Evolutionary conservation across 35 echinoderm and acorn worm species (phyloP), one percentile per base, ranked within the genome.

Genomic region (Eucidaris tribuloides): DNA sequence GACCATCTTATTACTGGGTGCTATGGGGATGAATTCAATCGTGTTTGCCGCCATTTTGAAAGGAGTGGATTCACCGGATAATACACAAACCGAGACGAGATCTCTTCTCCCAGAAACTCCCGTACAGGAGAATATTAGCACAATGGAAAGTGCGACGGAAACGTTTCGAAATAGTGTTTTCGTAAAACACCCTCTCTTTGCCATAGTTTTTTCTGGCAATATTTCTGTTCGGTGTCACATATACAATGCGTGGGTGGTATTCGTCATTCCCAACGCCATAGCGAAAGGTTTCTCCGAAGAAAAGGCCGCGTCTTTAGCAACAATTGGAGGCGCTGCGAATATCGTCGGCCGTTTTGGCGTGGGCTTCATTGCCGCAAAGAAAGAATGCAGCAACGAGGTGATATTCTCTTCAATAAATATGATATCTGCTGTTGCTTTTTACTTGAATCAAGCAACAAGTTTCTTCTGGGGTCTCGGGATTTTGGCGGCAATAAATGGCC

Each of bases 251-350:
- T 64, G 60, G 28, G 37, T 72, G 17, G 66, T 72, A 1, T 72
- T 72, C 66, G 23, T 72, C 27, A 72, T 72, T 25, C 66, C 66
- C 35, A 72, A 72, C 24, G 66, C 66, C 33, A 40, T 40, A 24
- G 66, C 66, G 7, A 72, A 72, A 40, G 66, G 66, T 43, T 20
- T 72, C 66, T 6, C 5, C 0, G 9, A 32, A 20, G 66, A 72
- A 22, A 43, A 17, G 37, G 66, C 66, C 5, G 66, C 43, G 33
- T 20, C 43, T 23, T 35, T 72, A 23, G 37, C 66, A 40, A 72
- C 66, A 20, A 20, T 72, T 23, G 66, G 66, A 14, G 66, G 66
- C 17, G 39, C 40, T 72, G 66, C 66, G 33, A 43, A 72, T 40
- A 72, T 72, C 66, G 1, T 25, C 37, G 66, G 66, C 23, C 28